Percentiles rank a stretch among this genome's conserved stretches.
Evolutionary conservation across 1,140 invertebrate genomes (phyloP).

Genomic region (Bombus ignitus): DNA sequence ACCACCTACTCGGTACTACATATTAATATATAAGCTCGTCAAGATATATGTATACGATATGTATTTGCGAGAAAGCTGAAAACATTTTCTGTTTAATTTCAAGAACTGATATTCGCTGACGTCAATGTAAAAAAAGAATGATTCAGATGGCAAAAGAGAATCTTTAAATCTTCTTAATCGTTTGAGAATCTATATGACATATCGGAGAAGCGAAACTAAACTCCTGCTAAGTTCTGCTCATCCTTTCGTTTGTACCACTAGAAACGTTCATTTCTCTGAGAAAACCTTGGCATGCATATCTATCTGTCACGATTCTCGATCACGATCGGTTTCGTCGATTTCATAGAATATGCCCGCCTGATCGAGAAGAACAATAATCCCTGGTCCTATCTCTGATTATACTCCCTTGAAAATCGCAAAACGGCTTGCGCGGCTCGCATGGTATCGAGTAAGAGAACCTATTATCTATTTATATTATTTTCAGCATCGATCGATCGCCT

Average conservation of each 20-base stretch:
- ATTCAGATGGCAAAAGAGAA: background rate
- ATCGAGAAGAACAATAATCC: slow-evolving; percentile 30
- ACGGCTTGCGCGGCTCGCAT: background rate
- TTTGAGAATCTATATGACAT: slow-evolving; percentile 1
- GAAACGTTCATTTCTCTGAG: slow-evolving; percentile 12
- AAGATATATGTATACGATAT: background rate
- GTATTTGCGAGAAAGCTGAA: background rate
- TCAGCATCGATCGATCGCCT: slow-evolving; percentile 61
- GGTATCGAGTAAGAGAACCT: slow-evolving; percentile 17
- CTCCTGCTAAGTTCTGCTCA: background rate
- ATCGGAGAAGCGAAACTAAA: background rate
- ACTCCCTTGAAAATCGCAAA: slow-evolving; percentile 9
- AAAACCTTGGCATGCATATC: slow-evolving; percentile 39
- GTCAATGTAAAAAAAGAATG: background rate
- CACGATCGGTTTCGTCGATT: slow-evolving; percentile 42
- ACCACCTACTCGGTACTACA: background rate
- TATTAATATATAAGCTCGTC: background rate
- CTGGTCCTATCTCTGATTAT: slow-evolving; percentile 32
- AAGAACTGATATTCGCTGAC: background rate
- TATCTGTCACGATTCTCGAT: slow-evolving; percentile 45
- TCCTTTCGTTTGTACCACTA: background rate
- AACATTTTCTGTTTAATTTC: background rate
- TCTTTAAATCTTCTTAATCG: background rate
- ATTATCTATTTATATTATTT: slow-evolving; percentile 69
- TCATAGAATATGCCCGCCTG: slow-evolving; percentile 2